Evolutionary conservation across 35 echinoderm and acorn worm species (phyloP).

Genomic region (Patiria miniata): DNA sequence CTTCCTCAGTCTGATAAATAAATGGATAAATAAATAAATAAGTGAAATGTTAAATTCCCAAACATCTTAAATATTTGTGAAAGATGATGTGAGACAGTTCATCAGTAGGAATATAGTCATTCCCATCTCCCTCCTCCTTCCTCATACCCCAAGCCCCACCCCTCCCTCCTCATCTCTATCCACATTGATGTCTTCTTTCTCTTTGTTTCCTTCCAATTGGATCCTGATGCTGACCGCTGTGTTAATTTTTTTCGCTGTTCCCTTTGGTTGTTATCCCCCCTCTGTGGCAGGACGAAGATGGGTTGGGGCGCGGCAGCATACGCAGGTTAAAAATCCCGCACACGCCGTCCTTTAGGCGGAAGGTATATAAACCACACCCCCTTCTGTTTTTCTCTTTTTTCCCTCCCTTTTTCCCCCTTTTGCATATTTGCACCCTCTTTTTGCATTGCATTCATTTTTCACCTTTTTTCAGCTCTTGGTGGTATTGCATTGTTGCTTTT

Average conservation of each 20-base stretch:
- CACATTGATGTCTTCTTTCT: not conserved
- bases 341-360: slow-evolving; percentile 68
- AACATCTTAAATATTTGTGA: no score
- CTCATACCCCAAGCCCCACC: not conserved
- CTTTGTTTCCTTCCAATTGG: not conserved
- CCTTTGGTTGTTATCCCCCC: not conserved
- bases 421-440: no score
- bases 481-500: no score
- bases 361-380: slow-evolving; percentile 22
- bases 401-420: not conserved
- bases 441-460: no score
- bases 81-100: no score
- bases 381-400: no score
- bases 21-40: no score
- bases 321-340: slow-evolving; percentile 74
- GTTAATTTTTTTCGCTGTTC: not conserved
- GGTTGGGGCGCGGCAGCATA: slow-evolving; percentile 17
- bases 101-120: no score
- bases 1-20: no score
- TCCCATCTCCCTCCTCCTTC: not conserved
- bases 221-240: not conserved
- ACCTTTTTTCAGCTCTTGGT: no score
- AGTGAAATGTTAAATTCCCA: no score
- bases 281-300: slow-evolving; percentile 32
- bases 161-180: not conserved